Base-by-base conservation (phyloP, 2,113 vertebrate species). In the Pluvianellus socialis region DNA sequence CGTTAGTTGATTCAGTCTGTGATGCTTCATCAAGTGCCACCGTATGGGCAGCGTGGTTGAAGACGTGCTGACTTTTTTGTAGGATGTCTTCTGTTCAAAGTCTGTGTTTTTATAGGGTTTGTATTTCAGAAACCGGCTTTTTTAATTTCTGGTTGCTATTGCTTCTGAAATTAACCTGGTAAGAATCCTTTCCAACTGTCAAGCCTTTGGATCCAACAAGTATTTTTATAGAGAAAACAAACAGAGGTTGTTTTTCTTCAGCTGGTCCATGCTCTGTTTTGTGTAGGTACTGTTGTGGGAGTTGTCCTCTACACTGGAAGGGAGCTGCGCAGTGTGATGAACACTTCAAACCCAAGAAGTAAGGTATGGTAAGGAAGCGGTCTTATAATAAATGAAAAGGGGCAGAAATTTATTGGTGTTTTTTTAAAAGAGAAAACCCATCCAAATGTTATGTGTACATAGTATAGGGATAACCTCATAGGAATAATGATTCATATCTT, bases 321-420 rank as follows among this genome's bases (percentile, higher is more conserved):
- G 96, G 99, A 99, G 18, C 98, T 99, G 77, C 98, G 99, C 86
- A 99, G 99, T 32, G 99, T 99, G 88, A 99, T 99, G 99, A 99
- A 99, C 45, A 99, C 99, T 38, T 99, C 99, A 32, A 99, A 99
- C 94, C 99, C 99, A 6, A 98, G 99, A 35, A 99, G 99, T 91
- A 99, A 99, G 99, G 99, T 99, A 98, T 33, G 84, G 93, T 91
- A 87, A 18, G 27, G 9, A 58, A 50, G 35, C 19, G 55, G 75
- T 28, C 33, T 58, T 75, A 2, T 2, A n/a, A 33, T 59, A 28
- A 67, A 68, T 30, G 63, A 33, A 27, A 90, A 61, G 16, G 30
- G 30, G 19, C 32, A 88, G 30, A 91, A 79, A 76, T 26, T 0
- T 20, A 18, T 47, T 0, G 4, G 14, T 72, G 80, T 47, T 50